Conservation (phyloP, 2,113 vertebrate species). For the Mungos mungo region DNA sequence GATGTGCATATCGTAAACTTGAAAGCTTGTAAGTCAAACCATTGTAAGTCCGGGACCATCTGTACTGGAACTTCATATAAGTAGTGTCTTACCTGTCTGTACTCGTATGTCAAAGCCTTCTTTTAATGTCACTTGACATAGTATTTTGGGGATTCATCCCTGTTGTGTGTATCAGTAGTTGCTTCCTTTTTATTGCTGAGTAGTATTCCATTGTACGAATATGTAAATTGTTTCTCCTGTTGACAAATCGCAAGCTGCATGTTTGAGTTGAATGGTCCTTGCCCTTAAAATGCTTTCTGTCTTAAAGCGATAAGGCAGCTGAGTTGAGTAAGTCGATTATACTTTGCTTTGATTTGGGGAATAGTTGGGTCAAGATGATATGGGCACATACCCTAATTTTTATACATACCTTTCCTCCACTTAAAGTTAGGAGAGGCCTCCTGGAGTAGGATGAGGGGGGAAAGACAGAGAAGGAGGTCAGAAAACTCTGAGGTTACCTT, state of each 20-base stretch:
- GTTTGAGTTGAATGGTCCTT: slow-evolving; percentile 13
- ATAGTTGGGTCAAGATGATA: background rate
- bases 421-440: slow-evolving; percentile 23
- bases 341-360: background rate
- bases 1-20: background rate
- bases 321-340: background rate
- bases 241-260: background rate
- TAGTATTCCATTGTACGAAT: background rate
- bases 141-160: background rate
- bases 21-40: background rate
- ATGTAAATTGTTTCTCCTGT: background rate
- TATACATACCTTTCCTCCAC: slow-evolving; percentile 3
- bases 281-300: slow-evolving; percentile 21
- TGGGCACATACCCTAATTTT: background rate
- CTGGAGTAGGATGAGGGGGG: background rate
- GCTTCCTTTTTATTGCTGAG: slow-evolving; percentile 32
- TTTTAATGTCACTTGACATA: background rate
- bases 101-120: background rate
- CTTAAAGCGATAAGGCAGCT: background rate
- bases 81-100: background rate
- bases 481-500: background rate
- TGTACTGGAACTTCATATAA: background rate
- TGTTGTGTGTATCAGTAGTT: background rate
- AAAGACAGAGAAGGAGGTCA: slow-evolving; percentile 6
- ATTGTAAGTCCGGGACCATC: background rate